A percentile compares a stretch with the other conserved stretches of the same genome.
Conservation (phyloP, 2,888 invertebrate species). For the Flexamia atlantica region DNA sequence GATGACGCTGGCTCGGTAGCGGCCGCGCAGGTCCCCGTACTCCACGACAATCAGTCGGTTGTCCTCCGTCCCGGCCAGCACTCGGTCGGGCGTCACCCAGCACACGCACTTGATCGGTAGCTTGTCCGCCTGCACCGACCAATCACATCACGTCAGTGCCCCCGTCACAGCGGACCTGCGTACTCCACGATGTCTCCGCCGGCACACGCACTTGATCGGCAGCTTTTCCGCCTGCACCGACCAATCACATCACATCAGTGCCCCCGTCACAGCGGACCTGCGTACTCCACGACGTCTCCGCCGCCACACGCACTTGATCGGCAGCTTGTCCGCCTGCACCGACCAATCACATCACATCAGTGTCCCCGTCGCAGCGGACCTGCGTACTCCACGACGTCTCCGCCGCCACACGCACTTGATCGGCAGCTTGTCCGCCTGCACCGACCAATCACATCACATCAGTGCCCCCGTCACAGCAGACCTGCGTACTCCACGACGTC, state of each 20-base stretch:
- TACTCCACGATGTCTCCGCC: conserved; percentile 90
- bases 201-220: conserved; percentile 86
- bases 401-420: conserved; percentile 90
- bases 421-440: conserved; percentile 84
- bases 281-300: conserved; percentile 88
- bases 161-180: conserved; percentile 89
- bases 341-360: too few relatives aligned
- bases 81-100: conserved; percentile 90
- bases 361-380: conserved; percentile 87
- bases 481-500: conserved; percentile 90
- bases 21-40: conserved; percentile 87
- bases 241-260: too few relatives aligned
- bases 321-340: conserved; percentile 85
- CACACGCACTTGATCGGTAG: conserved; percentile 85
- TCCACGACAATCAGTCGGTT: conserved; percentile 90
- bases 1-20: conserved; percentile 81
- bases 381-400: conserved; percentile 88
- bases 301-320: conserved; percentile 89
- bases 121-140: conserved; percentile 85
- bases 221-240: conserved; percentile 86
- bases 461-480: conserved; percentile 85
- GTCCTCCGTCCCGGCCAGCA: conserved; percentile 86
- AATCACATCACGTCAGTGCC: too few relatives aligned
- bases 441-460: too few relatives aligned
- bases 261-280: conserved; percentile 87